Evolutionary conservation across 2,888 invertebrate species (phyloP).

Genomic region (Criorhina ranunculi): DNA sequence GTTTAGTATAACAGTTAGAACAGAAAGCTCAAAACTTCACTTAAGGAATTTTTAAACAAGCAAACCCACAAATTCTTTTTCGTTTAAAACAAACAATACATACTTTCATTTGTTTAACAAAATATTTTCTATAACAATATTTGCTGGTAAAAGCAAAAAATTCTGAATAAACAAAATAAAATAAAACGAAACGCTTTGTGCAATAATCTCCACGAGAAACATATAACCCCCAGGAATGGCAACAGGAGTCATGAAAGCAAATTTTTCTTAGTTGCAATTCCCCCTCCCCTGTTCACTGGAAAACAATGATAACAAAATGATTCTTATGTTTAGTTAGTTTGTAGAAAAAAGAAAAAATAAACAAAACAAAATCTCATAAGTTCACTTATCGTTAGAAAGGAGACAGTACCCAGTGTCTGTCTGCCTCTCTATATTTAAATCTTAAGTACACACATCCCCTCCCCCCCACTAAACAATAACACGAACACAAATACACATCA

Average conservation of each 20-base stretch:
- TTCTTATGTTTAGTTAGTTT: constrained; percentile 51
- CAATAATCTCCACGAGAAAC: constrained; percentile 77
- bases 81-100: constrained; percentile 19
- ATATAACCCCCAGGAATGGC: constrained; percentile 58
- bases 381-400: constrained; percentile 67
- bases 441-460: constrained; percentile 48
- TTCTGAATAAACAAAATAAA: constrained; percentile 5
- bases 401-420: neutral
- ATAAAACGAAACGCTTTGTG: constrained; percentile 65
- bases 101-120: constrained; percentile 41
- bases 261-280: constrained; percentile 38
- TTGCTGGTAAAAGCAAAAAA: constrained; percentile 25
- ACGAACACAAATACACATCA: constrained; percentile 23
- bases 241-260: constrained; percentile 23
- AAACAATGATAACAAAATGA: constrained; percentile 32
- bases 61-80: constrained; percentile 38
- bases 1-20: constrained; percentile 9
- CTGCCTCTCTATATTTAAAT: constrained; percentile 52
- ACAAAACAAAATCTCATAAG: constrained; percentile 79
- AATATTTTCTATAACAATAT: constrained; percentile 34
- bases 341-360: constrained; percentile 42
- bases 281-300: constrained; percentile 18
- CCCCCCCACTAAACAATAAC: neutral
- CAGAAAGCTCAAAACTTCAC: constrained; percentile 69
- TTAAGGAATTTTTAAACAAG: constrained; percentile 30